Base-by-base conservation (phyloP, 2,113 vertebrate genomes). In the Prionailurus viverrinus region DNA sequence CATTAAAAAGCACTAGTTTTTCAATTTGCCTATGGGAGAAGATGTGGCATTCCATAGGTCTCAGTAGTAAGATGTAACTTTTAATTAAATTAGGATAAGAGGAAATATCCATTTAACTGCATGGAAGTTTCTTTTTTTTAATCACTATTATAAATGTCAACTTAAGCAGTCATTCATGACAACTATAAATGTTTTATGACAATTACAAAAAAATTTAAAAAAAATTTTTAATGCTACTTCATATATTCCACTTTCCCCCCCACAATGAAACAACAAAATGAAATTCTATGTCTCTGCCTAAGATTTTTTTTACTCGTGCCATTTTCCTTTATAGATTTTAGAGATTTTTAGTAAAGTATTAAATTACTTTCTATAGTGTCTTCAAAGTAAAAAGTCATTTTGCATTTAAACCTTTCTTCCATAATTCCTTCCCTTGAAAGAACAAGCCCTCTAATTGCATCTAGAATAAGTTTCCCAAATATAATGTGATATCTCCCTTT, bases 61-160 rank as follows among this genome's bases (percentile, higher is more conserved):
- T 97, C 94, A 97, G 83, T 74, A 93, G 93, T 74, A 93, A 97
- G 97, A 91, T 97, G 41, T 89, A 96, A 87, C 82, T 97, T 89
- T 96, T 97, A 94, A 73, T 97, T 98, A 97, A 97, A 95, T n/a
- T 91, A n/a, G 65, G 95, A 96, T 92, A 93, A 92, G 33, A 41
- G 84, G 84, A 96, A 66, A 76, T 51, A 90, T 61, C 48, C n/a
- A 18, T 74, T 36, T 36, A 94, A 82, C 36, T 66, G 5, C 83
- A 73, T 82, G 48, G 74, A 13, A 84, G 29, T 76, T 9, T 63
- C 2, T 23, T 73, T 85, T 96, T 91, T 65, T 94, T 36, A 39
- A 76, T 98, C 36, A 68, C 63, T 94, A 4, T 94, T 84, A 71
- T 48, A 94, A 80, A 91, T 92, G 83, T 95, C 94, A 96, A n/a